Evolutionary conservation across 2,113 vertebrate species (phyloP).

Genomic region (Periophthalmus modestus): DNA sequence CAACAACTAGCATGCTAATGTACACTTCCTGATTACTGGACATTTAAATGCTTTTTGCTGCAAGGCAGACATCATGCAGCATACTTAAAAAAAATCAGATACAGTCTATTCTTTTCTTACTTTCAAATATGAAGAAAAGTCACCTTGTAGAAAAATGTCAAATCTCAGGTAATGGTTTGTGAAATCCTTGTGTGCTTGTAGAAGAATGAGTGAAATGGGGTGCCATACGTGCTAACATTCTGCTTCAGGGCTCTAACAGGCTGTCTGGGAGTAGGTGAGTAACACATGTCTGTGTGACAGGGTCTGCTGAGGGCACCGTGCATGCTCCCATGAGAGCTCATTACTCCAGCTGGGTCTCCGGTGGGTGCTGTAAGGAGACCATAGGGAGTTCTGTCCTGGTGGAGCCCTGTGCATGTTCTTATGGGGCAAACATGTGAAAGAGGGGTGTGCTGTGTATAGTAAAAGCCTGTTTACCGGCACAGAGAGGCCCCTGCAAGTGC

Average conservation of each 20-base stretch:
- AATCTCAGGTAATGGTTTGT: not conserved
- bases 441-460: slow-evolving; percentile 60
- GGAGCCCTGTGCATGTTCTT: slow-evolving; percentile 42
- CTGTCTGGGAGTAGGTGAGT: slow-evolving; percentile 27
- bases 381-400: slow-evolving; percentile 35
- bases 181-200: not conserved
- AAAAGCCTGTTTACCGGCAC: slow-evolving; percentile 64
- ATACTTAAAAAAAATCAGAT: no score
- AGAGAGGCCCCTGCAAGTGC: slow-evolving; percentile 36
- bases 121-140: not conserved
- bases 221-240: not conserved
- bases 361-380: slow-evolving; percentile 55
- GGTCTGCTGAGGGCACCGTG: slow-evolving; percentile 14
- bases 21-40: no score
- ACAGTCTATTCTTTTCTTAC: not conserved
- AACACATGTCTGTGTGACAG: slow-evolving; percentile 30
- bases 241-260: slow-evolving; percentile 8
- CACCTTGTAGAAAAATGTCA: not conserved
- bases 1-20: no score
- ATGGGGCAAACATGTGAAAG: slow-evolving; percentile 38
- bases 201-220: not conserved
- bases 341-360: slow-evolving; percentile 55
- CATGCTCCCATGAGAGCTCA: slow-evolving; percentile 57
- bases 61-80: no score
- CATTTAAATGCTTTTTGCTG: no score